Percentiles rank a stretch among this genome's conserved stretches.
Evolutionary conservation across 2,113 vertebrate genomes (phyloP).

Genomic region (Tenebrosternarchus preto): DNA sequence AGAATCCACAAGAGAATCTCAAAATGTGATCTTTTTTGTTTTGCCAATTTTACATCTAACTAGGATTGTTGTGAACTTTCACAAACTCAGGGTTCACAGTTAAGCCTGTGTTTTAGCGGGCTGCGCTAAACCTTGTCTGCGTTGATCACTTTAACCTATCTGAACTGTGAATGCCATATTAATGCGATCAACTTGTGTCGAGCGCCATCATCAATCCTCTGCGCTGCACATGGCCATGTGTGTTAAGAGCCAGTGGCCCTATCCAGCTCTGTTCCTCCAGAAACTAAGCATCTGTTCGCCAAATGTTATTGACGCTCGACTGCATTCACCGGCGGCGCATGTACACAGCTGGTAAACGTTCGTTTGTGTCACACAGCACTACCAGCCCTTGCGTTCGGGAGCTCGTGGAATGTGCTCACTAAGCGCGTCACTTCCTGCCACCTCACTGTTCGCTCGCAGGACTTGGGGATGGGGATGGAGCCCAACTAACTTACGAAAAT

Average conservation of each 20-base stretch:
- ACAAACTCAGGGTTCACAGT: too few relatives aligned
- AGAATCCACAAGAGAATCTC: too few relatives aligned
- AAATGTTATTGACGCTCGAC: constrained; percentile 21
- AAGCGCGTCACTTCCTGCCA: background rate
- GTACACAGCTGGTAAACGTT: constrained; percentile 11
- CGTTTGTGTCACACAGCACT: background rate
- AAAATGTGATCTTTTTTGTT: too few relatives aligned
- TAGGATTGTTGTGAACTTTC: too few relatives aligned
- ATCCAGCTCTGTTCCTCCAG: constrained; percentile 1
- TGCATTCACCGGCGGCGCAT: background rate
- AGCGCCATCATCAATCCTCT: constrained; percentile 5
- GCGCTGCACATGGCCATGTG: constrained; percentile 15
- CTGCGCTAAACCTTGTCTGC: too few relatives aligned
- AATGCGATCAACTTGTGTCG: background rate
- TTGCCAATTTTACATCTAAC: too few relatives aligned
- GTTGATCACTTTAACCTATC: too few relatives aligned
- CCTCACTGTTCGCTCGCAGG: background rate
- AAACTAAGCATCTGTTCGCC: constrained; percentile 28
- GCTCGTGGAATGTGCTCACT: background rate
- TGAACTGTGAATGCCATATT: background rate
- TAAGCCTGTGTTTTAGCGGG: too few relatives aligned
- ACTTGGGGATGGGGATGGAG: background rate
- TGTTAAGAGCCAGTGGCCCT: background rate
- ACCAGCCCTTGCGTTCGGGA: constrained; percentile 10
- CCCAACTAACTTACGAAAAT: background rate